Evolutionary conservation across 2,797 vertebrate genomes (phyloP).

Genomic region (Typhlichthys subterraneus): DNA sequence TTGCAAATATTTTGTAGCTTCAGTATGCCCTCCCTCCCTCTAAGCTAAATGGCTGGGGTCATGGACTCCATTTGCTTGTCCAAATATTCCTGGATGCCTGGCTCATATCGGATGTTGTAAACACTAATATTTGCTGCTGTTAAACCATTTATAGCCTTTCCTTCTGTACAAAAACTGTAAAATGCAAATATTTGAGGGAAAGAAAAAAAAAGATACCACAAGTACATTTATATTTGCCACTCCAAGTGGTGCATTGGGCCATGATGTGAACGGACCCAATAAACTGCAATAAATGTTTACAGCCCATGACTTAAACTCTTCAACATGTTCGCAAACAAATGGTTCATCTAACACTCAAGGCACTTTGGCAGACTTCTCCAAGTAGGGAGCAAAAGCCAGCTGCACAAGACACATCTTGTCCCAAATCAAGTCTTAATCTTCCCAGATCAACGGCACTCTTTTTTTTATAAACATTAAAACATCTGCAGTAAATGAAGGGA

Average conservation of each 20-base stretch:
- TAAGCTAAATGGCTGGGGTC: slow-evolving; percentile 50
- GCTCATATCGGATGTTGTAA: slow-evolving; percentile 50
- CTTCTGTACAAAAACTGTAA: slow-evolving; percentile 19
- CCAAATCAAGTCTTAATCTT: slow-evolving; percentile 55
- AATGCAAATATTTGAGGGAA: slow-evolving; percentile 31
- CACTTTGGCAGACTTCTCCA: slow-evolving; percentile 56
- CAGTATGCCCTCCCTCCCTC: slow-evolving; percentile 11
- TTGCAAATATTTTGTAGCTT: slow-evolving; percentile 55
- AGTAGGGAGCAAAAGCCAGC: slow-evolving; percentile 59
- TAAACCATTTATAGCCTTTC: slow-evolving; percentile 46
- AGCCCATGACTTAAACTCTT: slow-evolving; percentile 61
- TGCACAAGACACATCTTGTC: slow-evolving; percentile 58
- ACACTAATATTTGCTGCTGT: slow-evolving; percentile 60
- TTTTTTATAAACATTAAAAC: slow-evolving; percentile 51
- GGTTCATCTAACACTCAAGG: slow-evolving; percentile 53
- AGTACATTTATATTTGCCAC: slow-evolving; percentile 39
- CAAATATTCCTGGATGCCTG: slow-evolving; percentile 59
- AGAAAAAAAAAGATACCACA: slow-evolving; percentile 23
- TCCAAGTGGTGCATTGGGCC: slow-evolving; percentile 55
- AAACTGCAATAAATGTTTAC: slow-evolving; percentile 71
- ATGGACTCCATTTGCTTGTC: slow-evolving; percentile 59
- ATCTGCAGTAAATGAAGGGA: slow-evolving; percentile 69
- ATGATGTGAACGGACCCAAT: slow-evolving; percentile 52
- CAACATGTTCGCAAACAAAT: slow-evolving; percentile 62
- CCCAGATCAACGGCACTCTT: slow-evolving; percentile 47